Evolutionary conservation across 2,797 vertebrate species (phyloP).

Genomic region (Paratrypauchen microcephalus): DNA sequence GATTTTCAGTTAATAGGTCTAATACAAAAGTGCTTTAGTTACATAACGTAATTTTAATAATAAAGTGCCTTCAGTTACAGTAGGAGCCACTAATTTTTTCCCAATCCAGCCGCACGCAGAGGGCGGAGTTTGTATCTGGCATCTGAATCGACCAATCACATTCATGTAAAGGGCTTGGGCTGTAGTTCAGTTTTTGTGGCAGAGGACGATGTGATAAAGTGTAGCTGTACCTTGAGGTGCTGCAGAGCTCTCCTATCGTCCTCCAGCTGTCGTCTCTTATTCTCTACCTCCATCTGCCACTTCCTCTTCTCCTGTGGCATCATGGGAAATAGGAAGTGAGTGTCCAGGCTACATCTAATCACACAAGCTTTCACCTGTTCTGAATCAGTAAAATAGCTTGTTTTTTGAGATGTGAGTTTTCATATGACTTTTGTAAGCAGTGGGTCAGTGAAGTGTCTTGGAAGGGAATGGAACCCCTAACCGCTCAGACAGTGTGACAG

Average conservation of each 20-base stretch:
- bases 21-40: too few relatives aligned
- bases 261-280: slow-evolving; percentile 87
- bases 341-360: neutral
- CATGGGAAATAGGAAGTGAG: slow-evolving; percentile 32
- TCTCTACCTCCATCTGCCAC: slow-evolving; percentile 87
- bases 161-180: too few relatives aligned
- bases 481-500: neutral
- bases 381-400: neutral
- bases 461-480: neutral
- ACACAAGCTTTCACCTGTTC: neutral
- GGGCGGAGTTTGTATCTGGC: too few relatives aligned
- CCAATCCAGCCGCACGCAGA: too few relatives aligned
- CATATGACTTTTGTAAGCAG: too few relatives aligned
- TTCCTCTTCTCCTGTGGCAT: slow-evolving; percentile 87
- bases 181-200: too few relatives aligned
- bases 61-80: too few relatives aligned
- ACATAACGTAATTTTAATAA: too few relatives aligned
- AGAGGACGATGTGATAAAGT: neutral
- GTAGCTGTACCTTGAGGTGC: slow-evolving; percentile 85
- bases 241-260: slow-evolving; percentile 88
- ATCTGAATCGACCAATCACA: too few relatives aligned
- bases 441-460: neutral
- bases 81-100: too few relatives aligned
- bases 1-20: too few relatives aligned
- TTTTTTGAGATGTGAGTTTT: too few relatives aligned